These are phyloP conservation scores for Callosobruchus maculatus DNA, from an alignment of 2,888 invertebrate genomes.

Conservation along the genomic window DNA sequence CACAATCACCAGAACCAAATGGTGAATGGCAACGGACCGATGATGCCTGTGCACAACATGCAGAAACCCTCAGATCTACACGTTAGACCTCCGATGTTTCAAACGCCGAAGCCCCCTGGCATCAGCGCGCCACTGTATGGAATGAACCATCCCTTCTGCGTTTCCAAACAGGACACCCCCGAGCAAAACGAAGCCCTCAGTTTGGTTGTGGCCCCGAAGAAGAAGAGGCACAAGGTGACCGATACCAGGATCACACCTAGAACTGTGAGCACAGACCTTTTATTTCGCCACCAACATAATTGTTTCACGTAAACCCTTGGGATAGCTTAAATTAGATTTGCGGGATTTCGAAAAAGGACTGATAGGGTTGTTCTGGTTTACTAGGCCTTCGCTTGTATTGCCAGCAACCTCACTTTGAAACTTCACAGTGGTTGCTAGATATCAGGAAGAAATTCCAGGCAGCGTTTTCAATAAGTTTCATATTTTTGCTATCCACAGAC, in stretches of 20 bases:
- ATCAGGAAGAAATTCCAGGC: too few relatives aligned
- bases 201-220: constrained; percentile 91
- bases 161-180: constrained; percentile 63
- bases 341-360: too few relatives aligned
- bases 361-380: too few relatives aligned
- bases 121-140: constrained; percentile 60
- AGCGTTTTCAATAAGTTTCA: too few relatives aligned
- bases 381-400: too few relatives aligned
- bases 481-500: too few relatives aligned
- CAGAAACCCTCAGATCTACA: constrained; percentile 54
- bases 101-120: constrained; percentile 74
- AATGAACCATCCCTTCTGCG: constrained; percentile 56
- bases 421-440: too few relatives aligned
- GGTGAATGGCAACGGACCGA: constrained; percentile 50
- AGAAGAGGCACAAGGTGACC: constrained; percentile 96
- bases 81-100: constrained; percentile 75
- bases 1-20: constrained; percentile 46
- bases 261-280: constrained; percentile 83
- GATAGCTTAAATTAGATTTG: too few relatives aligned
- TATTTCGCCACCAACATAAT: too few relatives aligned
- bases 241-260: constrained; percentile 89
- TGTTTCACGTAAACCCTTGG: too few relatives aligned
- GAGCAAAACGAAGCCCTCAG: constrained; percentile 94
- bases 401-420: too few relatives aligned
- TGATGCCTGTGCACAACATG: constrained; percentile 41